Evolutionary conservation across 2,888 invertebrate species (phyloP), one percentile per base, ranked within the genome.

Genomic region (Cheilosia vulpina): DNA sequence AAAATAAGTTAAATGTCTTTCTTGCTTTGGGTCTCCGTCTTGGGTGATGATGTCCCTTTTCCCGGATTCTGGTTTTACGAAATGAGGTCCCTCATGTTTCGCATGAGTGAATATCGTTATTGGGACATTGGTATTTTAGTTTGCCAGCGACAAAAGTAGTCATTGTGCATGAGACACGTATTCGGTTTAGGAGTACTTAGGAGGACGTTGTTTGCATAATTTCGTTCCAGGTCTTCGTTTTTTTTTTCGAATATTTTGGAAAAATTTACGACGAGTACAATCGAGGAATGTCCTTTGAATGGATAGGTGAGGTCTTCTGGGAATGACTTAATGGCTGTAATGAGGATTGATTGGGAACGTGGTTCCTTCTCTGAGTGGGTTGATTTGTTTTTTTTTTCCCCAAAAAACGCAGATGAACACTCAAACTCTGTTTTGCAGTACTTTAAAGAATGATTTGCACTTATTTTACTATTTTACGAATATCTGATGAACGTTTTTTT

Each of bases 51-150:
- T 68, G 82, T 72, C 65, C 66, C 77, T 55, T 78, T 73, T 75
- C 17, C 31, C 34, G 68, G 66, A 50, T 57, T 34, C 27, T 38
- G 69, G 43, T 58, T 50, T 43, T 50, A 58, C 55, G 47, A 65
- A 80, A 69, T 71, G 34, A 80, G 60, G 69, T 76, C 80, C 17
- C 69, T 80, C 58, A 80, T 66, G 79, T 55, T 66, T 80, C 75
- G 84, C 84, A 80, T 85, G 80, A 80, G 84, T 76, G 80, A 85
- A 72, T 85, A 60, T 85, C 71, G 50, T 76, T 80, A 71, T 60
- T 80, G 60, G 65, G 71, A 52, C 53, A 69, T 79, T 75, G 83
- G 79, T 79, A 63, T 45, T 84, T 72, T 58, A 47, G 66, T 60
- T 71, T 45, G 13, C 41, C 21, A 15, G 31, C 13, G 43, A 57